Evolutionary conservation across 2,797 vertebrate genomes (phyloP).

Genomic region (Nyctibius grandis): DNA sequence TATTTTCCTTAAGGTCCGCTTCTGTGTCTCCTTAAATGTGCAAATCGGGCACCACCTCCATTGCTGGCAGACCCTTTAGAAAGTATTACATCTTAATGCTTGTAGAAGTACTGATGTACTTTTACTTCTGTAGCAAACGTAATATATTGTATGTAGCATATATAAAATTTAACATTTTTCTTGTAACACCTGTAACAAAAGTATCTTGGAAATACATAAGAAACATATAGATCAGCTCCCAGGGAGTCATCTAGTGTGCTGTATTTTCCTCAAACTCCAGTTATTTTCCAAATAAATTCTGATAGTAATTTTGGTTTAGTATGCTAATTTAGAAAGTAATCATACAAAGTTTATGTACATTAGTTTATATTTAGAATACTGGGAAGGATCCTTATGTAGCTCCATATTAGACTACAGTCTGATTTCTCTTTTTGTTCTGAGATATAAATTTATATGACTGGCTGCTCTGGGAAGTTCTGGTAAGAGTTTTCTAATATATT

Average conservation of each 20-base stretch:
- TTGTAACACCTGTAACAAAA: neutral
- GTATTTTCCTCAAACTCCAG: neutral
- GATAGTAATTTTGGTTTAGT: neutral
- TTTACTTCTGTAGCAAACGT: neutral
- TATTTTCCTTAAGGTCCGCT: neutral
- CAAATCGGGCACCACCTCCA: neutral
- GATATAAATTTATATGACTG: constrained; percentile 5
- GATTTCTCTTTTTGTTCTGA: neutral
- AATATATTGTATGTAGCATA: neutral
- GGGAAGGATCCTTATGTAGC: neutral
- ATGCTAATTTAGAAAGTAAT: neutral
- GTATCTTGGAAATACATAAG: neutral
- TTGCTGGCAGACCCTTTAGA: neutral
- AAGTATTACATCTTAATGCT: neutral
- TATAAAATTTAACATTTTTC: neutral
- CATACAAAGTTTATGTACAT: neutral
- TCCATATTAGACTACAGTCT: neutral
- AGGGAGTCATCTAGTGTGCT: neutral
- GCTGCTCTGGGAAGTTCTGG: constrained; percentile 41
- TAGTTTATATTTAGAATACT: neutral
- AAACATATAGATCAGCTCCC: neutral
- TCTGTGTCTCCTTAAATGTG: neutral
- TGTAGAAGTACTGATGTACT: neutral
- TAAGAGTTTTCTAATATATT: constrained; percentile 42
- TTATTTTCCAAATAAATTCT: neutral